Conservation (phyloP, 2,888 invertebrate species). For the Apotomis betuletana region DNA sequence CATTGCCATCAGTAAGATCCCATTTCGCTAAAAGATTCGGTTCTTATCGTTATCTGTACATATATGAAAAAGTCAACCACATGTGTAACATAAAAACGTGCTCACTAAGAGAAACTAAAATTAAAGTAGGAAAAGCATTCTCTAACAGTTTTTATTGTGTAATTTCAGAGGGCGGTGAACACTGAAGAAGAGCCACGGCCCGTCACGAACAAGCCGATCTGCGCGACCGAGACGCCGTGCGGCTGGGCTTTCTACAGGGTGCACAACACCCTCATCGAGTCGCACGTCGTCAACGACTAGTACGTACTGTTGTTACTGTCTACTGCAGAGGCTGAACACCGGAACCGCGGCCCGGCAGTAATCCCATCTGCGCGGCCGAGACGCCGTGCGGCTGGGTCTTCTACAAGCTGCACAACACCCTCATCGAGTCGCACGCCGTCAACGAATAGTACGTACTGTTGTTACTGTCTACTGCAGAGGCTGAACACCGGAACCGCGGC, state of each 20-base stretch:
- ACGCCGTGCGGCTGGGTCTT: constrained; percentile 67
- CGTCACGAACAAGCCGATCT: constrained; percentile 43
- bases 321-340: constrained; percentile 41
- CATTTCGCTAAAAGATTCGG: too few species aligned
- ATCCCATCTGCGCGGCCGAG: constrained; percentile 49
- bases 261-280: constrained; percentile 39
- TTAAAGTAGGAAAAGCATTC: too few species aligned
- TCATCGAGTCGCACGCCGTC: constrained; percentile 46
- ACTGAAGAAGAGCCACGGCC: constrained; percentile 41
- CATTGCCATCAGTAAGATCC: too few species aligned
- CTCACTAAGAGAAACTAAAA: too few species aligned
- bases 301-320: constrained; percentile 53
- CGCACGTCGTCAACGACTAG: constrained; percentile 57
- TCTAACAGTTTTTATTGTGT: not conserved
- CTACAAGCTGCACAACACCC: constrained; percentile 47
- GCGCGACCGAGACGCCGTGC: constrained; percentile 60
- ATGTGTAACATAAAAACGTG: too few species aligned
- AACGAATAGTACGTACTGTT: constrained; percentile 65
- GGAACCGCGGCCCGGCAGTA: constrained; percentile 21
- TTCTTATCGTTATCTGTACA: too few species aligned
- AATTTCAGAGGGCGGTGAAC: constrained; percentile 55
- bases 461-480: not conserved
- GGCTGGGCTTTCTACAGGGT: constrained; percentile 59
- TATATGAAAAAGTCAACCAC: too few species aligned
- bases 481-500: constrained; percentile 44